A percentile compares a stretch with the other conserved stretches of the same genome.
Conservation (phyloP, 2,888 invertebrate species). For the Volucella inanis region DNA sequence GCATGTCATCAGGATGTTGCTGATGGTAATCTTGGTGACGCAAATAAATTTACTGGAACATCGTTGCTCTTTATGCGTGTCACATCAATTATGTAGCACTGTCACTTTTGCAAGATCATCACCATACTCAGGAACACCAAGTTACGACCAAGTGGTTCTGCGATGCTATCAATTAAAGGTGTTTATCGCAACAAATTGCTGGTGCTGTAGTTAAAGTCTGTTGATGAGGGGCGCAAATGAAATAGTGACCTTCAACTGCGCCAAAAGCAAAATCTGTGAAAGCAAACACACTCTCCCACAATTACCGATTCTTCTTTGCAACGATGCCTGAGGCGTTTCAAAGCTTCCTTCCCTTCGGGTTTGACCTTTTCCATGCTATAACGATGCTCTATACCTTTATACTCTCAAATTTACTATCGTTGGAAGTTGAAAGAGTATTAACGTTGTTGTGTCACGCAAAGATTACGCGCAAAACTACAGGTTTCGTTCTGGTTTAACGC, state of each 20-base stretch:
- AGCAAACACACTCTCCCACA: constrained; percentile 40
- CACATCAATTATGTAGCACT: constrained; percentile 44
- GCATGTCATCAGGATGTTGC: constrained; percentile 58
- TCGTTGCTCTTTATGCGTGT: constrained; percentile 40
- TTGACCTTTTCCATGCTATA: constrained; percentile 59
- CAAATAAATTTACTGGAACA: constrained; percentile 46
- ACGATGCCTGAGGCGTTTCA: constrained; percentile 43
- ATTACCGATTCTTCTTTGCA: constrained; percentile 48
- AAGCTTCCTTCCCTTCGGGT: constrained; percentile 57
- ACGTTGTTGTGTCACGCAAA: constrained; percentile 62
- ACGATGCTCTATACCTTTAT: not conserved
- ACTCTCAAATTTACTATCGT: constrained; percentile 28
- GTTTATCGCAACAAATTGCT: constrained; percentile 53
- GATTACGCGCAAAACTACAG: constrained; percentile 6
- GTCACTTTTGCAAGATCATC: constrained; percentile 42
- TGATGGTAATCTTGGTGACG: constrained; percentile 44
- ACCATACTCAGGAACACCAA: constrained; percentile 42
- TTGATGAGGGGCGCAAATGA: constrained; percentile 14
- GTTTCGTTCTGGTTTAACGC: constrained; percentile 50
- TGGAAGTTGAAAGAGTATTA: constrained; percentile 48
- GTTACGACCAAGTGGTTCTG: constrained; percentile 14
- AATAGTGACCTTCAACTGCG: constrained; percentile 34
- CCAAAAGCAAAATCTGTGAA: constrained; percentile 50
- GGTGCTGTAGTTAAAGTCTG: not conserved
- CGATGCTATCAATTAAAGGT: constrained; percentile 23